These are phyloP conservation scores for Dichetophora obliterata DNA, from an alignment of 2,888 invertebrate species.

Conservation along the genomic window DNA sequence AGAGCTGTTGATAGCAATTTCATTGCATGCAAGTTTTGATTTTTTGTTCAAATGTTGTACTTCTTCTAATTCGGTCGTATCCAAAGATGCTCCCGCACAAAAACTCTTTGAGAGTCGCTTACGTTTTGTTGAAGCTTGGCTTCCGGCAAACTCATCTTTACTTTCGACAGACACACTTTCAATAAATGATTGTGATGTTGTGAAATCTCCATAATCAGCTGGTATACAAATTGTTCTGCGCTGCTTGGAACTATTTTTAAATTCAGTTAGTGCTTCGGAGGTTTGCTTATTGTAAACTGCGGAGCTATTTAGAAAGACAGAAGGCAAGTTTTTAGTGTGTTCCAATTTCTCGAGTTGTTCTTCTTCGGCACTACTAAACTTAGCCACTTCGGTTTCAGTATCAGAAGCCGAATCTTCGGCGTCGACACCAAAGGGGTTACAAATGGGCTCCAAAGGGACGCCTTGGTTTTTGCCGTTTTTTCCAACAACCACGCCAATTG, in stretches of 20 bases:
- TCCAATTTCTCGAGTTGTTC: constrained; percentile 2
- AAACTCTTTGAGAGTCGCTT: constrained; percentile 62
- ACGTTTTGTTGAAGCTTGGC: constrained; percentile 48
- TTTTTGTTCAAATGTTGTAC: constrained; percentile 39
- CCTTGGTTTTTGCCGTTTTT: constrained; percentile 26
- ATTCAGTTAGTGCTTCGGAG: neutral
- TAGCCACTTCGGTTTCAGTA: neutral
- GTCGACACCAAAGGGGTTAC: no score
- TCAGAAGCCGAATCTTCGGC: neutral
- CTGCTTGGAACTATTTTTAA: neutral
- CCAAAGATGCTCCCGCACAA: constrained; percentile 46
- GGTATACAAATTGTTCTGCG: constrained; percentile 7
- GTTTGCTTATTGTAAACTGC: neutral
- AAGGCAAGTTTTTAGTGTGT: neutral
- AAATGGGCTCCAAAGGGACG: neutral
- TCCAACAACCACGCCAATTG: constrained; percentile 49
- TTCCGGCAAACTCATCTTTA: constrained; percentile 2
- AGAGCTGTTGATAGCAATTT: constrained; percentile 8
- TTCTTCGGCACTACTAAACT: constrained; percentile 16
- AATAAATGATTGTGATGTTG: constrained; percentile 62
- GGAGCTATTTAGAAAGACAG: neutral
- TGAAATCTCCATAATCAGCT: constrained; percentile 41
- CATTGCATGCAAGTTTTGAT: constrained; percentile 38
- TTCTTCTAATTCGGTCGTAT: constrained; percentile 41
- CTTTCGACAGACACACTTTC: constrained; percentile 53